Evolutionary conservation across 2,113 vertebrate species (phyloP).

Genomic region (Fregetta grallaria): DNA sequence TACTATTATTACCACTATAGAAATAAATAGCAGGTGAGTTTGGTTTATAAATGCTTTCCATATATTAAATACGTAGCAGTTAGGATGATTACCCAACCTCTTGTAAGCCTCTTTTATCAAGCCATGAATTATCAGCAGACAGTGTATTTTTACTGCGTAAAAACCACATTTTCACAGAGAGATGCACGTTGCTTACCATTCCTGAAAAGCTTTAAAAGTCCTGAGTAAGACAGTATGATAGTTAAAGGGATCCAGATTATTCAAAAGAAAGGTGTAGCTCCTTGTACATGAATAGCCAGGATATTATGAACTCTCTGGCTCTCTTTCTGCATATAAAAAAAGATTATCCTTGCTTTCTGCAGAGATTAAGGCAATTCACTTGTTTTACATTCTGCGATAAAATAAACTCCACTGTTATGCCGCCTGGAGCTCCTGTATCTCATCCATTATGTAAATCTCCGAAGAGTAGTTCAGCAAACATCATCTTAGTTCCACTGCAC

Average conservation of each 20-base stretch:
- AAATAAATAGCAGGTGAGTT: neutral
- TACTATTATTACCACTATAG: neutral
- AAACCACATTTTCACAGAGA: neutral
- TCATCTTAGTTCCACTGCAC: constrained; percentile 33
- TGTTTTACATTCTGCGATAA: constrained; percentile 41
- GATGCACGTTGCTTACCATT: neutral
- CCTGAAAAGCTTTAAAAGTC: neutral
- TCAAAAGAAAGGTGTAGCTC: neutral
- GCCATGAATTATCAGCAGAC: neutral
- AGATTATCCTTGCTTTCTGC: constrained; percentile 12
- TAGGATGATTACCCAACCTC: neutral
- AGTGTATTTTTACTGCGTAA: neutral
- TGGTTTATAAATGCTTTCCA: constrained; percentile 12
- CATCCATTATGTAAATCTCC: constrained; percentile 72
- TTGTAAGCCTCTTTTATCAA: neutral
- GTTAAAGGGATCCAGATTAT: neutral
- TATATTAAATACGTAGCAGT: neutral
- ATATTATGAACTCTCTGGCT: neutral
- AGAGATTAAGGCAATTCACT: constrained; percentile 51
- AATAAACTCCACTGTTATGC: constrained; percentile 49
- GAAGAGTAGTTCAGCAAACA: constrained; percentile 62
- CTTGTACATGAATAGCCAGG: neutral
- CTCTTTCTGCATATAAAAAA: neutral
- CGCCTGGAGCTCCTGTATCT: constrained; percentile 37
- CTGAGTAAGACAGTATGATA: neutral